These are phyloP conservation scores for Pandion haliaetus DNA, from an alignment of 2,113 vertebrate species.

Conservation along the genomic window DNA sequence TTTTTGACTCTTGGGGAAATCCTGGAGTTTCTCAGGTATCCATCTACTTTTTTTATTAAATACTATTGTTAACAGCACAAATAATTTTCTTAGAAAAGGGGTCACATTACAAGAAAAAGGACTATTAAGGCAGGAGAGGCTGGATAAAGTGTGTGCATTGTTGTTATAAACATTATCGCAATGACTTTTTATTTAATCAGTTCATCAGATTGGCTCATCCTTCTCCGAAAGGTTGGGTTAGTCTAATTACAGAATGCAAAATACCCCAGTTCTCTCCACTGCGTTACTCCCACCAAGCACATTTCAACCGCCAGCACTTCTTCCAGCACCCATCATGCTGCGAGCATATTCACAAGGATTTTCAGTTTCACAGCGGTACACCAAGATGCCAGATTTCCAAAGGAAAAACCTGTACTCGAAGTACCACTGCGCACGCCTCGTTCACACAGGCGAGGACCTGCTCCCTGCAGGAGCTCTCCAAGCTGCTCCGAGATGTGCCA, in stretches of 20 bases:
- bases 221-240: not conserved
- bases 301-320: not conserved
- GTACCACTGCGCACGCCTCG: too few species aligned
- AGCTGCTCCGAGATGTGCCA: not conserved
- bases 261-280: not conserved
- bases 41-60: not conserved
- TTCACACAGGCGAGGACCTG: not conserved
- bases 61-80: not conserved
- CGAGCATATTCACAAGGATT: not conserved
- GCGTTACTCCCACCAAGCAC: not conserved
- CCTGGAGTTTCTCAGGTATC: not conserved
- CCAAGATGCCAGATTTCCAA: not conserved
- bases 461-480: not conserved
- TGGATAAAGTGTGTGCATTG: not conserved
- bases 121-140: not conserved
- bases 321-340: not conserved
- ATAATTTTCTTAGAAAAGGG: not conserved
- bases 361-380: not conserved
- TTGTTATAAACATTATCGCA: not conserved
- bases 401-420: not conserved
- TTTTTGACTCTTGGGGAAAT: not conserved
- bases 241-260: not conserved
- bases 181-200: not conserved
- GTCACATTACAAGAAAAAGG: not conserved
- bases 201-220: not conserved